phyloP scores from a whole-genome alignment of 2,113 vertebrate species.

The Geococcyx californianus region DNA sequence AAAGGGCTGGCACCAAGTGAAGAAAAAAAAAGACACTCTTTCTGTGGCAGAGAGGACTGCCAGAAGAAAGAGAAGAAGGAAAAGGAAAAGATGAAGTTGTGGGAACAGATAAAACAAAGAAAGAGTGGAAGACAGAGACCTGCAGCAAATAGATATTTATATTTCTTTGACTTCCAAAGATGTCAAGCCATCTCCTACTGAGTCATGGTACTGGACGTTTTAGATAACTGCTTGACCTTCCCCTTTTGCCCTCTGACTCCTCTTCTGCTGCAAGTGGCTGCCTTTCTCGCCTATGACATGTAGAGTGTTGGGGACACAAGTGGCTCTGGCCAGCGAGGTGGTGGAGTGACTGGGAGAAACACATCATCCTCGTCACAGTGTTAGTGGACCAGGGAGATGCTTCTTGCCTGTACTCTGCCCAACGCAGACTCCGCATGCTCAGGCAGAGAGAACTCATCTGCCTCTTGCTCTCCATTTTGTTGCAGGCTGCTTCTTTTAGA shows the following conservation, averaged over 20 bases:
- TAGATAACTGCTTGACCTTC: not conserved
- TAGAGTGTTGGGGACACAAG: no score
- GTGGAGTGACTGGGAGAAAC: not conserved
- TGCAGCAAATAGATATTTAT: not conserved
- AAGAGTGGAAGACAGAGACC: not conserved
- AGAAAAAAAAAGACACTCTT: not conserved
- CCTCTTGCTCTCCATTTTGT: not conserved
- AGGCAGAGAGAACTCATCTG: not conserved
- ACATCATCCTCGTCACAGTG: not conserved
- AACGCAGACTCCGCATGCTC: no score
- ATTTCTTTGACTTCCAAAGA: not conserved
- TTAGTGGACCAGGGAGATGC: not conserved
- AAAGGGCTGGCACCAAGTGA: not conserved
- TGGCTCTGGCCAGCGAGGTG: not conserved
- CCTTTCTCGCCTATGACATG: not conserved
- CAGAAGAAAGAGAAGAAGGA: not conserved
- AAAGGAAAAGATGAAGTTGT: not conserved
- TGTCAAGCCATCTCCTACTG: not conserved
- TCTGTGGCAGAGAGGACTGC: not conserved
- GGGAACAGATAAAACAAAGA: not conserved
- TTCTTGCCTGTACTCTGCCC: not conserved
- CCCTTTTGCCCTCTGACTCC: not conserved
- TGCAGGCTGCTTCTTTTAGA: no score
- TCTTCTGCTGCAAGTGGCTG: not conserved
- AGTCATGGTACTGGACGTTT: not conserved